Evolutionary conservation across 2,113 vertebrate species (phyloP).

Genomic region (Peromyscus californicus): DNA sequence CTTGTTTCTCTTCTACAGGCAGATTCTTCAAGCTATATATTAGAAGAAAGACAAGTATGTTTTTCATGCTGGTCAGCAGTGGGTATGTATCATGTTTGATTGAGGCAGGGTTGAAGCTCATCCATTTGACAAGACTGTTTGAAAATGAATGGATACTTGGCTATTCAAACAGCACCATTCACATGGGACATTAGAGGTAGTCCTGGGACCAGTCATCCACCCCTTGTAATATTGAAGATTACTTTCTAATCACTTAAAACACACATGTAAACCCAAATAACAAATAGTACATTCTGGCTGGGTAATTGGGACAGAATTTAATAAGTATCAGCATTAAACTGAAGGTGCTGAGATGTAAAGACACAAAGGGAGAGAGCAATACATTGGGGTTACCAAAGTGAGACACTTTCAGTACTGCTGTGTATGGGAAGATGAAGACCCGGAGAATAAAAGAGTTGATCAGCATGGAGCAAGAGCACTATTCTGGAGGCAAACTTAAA

Average conservation of each 20-base stretch:
- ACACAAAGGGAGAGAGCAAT: background rate
- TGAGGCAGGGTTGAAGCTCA: background rate
- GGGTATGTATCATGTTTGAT: background rate
- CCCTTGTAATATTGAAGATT: background rate
- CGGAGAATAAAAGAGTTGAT: background rate
- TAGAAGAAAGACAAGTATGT: background rate
- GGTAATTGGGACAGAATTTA: background rate
- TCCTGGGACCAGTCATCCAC: background rate
- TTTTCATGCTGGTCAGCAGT: background rate
- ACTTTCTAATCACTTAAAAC: background rate
- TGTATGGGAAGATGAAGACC: background rate
- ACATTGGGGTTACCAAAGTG: background rate
- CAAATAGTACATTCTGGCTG: background rate
- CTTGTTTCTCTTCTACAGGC: background rate
- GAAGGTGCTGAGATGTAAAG: background rate
- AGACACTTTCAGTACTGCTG: background rate
- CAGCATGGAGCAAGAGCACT: background rate
- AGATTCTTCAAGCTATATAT: slow-evolving; percentile 7
- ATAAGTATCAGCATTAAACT: background rate
- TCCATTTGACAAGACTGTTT: background rate
- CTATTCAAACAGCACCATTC: background rate
- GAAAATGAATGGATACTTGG: background rate
- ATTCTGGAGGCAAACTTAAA: background rate
- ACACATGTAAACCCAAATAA: background rate
- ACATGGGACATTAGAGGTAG: background rate